Percentiles rank a stretch among this genome's conserved stretches.
phyloP scores from a whole-genome alignment of 2,113 vertebrate genomes.

The Phoxinus phoxinus region DNA sequence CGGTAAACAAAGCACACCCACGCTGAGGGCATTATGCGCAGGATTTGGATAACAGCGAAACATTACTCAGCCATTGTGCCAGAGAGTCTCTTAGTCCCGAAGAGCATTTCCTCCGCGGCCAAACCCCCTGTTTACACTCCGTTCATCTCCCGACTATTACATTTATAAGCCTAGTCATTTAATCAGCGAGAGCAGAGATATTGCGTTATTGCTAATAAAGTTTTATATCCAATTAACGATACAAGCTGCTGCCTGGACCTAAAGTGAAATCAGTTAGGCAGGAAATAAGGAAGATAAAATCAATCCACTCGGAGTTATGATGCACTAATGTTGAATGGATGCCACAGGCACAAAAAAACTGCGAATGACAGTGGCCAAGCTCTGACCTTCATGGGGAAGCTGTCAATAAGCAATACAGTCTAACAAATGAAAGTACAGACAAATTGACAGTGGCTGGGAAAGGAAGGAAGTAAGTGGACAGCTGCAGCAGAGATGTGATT shows the following conservation, averaged over 20 bases:
- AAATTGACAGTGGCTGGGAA: not conserved
- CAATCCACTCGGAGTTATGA: constrained; percentile 38
- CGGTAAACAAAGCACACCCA: constrained; percentile 35
- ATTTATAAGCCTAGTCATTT: constrained; percentile 37
- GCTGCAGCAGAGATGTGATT: constrained; percentile 28
- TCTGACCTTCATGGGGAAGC: constrained; percentile 43
- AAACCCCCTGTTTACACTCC: constrained; percentile 26
- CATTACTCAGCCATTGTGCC: constrained; percentile 36
- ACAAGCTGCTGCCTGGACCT: constrained; percentile 30
- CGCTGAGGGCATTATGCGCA: constrained; percentile 8
- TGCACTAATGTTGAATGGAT: constrained; percentile 34
- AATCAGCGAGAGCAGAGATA: constrained; percentile 32
- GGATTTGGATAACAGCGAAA: constrained; percentile 17
- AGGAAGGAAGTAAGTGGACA: constrained; percentile 10
- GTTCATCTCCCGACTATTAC: constrained; percentile 41
- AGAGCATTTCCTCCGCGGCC: not conserved
- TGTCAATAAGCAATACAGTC: constrained; percentile 42
- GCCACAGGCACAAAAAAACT: not conserved
- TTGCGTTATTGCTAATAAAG: constrained; percentile 1
- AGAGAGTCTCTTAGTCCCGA: not conserved
- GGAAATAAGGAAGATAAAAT: constrained; percentile 51
- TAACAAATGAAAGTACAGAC: constrained; percentile 8
- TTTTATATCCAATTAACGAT: constrained; percentile 42
- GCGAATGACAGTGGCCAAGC: constrained; percentile 28
- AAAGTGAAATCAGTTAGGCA: constrained; percentile 45